Evolutionary conservation across 2,797 vertebrate genomes (phyloP), one percentile per base, ranked within the genome.

Genomic region (Centropyge bicolor): DNA sequence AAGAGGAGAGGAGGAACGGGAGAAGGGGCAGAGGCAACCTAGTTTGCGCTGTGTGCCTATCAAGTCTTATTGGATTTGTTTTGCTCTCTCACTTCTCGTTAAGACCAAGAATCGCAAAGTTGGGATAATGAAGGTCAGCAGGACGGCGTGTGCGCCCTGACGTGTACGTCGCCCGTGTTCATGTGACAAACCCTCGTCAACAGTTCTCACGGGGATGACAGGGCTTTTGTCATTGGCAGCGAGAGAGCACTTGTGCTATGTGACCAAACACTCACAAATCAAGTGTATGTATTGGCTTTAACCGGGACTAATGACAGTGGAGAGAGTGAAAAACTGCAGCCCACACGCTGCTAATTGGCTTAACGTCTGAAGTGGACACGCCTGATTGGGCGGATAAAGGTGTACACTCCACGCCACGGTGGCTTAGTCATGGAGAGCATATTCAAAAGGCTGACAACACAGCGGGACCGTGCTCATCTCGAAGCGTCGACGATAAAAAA

Each of bases 331-430:
- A 80, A 49, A 55, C 79, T 41, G 83, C 75, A 68, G 80, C 74
- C 80, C 69, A 67, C 88, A 71, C 41, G 73, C 80, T 52, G 72
- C 86, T 92, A 91, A 93, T 90, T 88, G 88, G 89, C 84, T 89
- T 90, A 90, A 51, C 27, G 38, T 83, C 83, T 83, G 82, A 88
- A 89, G 90, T 88, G 87, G 84, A 88, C 85, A 85, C 51, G 69
- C 76, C 85, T 92, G 91, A 90, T 90, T 84, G 78, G 80, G 59
- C 9, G 62, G 81, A 81, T 82, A 72, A 89, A 89, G 89, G 87
- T 89, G 70, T 68, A 73, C 71, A 31, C 74, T 72, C 59, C 57
- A 52, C 40, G 79, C 60, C 85, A 85, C 4, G 17, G 70, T 8
- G 66, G 78, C 70, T 92, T 90, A 82, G 86, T 90, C 80, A 84